Conservation (phyloP, 2,888 invertebrate species). For the Sphinx pinastri region DNA sequence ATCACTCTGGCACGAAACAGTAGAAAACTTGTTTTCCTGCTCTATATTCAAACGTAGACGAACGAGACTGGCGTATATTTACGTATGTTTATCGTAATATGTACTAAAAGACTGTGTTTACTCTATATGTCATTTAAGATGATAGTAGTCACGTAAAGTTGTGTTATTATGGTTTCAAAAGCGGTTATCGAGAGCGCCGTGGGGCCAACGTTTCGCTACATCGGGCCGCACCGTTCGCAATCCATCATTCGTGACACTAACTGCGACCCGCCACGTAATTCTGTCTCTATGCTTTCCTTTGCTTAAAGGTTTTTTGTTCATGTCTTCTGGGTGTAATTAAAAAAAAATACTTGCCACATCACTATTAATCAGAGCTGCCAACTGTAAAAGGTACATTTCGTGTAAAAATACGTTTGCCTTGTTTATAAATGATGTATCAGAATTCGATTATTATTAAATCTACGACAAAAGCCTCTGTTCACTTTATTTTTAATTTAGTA, state of each 20-base stretch:
- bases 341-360: background rate
- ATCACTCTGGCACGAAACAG: background rate
- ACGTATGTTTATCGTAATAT: constrained; percentile 8
- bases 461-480: no score
- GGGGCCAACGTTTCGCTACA: constrained; percentile 33
- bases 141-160: constrained; percentile 30
- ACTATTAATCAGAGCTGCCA: background rate
- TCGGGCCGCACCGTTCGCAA: constrained; percentile 39
- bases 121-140: constrained; percentile 23
- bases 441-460: no score
- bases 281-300: constrained; percentile 46
- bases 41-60: constrained; percentile 7
- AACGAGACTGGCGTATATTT: constrained; percentile 8
- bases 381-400: background rate
- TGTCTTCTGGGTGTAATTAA: constrained; percentile 30
- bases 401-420: background rate
- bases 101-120: constrained; percentile 18
- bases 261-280: constrained; percentile 49
- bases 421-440: no score
- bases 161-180: constrained; percentile 43
- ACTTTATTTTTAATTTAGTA: background rate
- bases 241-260: constrained; percentile 56
- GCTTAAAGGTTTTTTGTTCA: constrained; percentile 38
- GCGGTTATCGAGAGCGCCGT: constrained; percentile 35
- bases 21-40: background rate